These are phyloP conservation scores for Microchirus variegatus DNA, from an alignment of 2,797 vertebrate genomes.

Conservation along the genomic window DNA sequence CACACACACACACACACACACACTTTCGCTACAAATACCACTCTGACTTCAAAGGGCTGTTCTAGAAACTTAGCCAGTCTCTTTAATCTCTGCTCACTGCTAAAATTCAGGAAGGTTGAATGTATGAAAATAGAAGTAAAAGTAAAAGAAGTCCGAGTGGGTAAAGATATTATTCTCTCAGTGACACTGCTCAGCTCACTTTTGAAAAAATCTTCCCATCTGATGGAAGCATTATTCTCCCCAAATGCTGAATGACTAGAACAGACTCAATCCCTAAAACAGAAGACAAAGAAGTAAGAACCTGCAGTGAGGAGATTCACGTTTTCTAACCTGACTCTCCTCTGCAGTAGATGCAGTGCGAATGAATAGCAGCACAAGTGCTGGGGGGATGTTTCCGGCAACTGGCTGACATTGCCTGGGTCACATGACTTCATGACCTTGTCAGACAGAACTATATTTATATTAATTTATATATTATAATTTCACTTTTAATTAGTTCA, in stretches of 20 bases:
- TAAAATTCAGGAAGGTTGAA: constrained; percentile 11
- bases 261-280: too few relatives aligned
- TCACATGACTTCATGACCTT: constrained; percentile 20
- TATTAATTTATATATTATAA: constrained; percentile 7
- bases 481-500: constrained; percentile 14
- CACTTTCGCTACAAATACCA: constrained; percentile 3
- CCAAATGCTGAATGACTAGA: background rate
- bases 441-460: constrained; percentile 9
- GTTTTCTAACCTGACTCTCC: constrained; percentile 16
- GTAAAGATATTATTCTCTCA: constrained; percentile 1
- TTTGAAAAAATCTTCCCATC: too few relatives aligned
- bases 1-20: constrained; percentile 17
- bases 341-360: constrained; percentile 21
- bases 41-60: constrained; percentile 49
- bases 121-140: constrained; percentile 11
- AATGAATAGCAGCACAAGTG: constrained; percentile 29
- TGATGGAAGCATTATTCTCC: too few relatives aligned
- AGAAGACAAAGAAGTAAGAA: too few relatives aligned
- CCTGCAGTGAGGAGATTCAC: background rate
- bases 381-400: constrained; percentile 28
- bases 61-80: constrained; percentile 49
- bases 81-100: constrained; percentile 54
- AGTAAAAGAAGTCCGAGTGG: background rate
- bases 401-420: constrained; percentile 3
- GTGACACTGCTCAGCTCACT: background rate